Evolutionary conservation across 2,888 invertebrate genomes (phyloP), one percentile per base, ranked within the genome.

Genomic region (Portevinia maculata): DNA sequence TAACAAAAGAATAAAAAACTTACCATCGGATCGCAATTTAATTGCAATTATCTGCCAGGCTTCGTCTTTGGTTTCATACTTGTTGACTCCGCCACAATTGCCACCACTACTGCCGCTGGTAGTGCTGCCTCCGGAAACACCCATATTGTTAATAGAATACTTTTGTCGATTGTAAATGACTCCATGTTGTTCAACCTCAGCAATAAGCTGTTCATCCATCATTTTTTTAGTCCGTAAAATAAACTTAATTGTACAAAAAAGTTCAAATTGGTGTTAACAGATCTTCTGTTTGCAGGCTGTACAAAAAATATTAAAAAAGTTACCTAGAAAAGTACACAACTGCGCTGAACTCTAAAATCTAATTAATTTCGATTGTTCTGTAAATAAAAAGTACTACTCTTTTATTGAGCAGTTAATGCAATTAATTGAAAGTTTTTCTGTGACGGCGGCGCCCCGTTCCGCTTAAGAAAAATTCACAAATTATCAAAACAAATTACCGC

Each of bases 81-180:
- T 90, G 32, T 87, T 89, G 9, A 87, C 87, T 50, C 86, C 86
- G 39, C 84, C 55, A 46, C 86, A 85, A 39, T 17, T 44, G 7
- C 70, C 48, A 24, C 37, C 48, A 39, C 87, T 48, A 57, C 15
- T 28, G 15, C 78, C 69, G 7, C 50, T 65, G 6, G 79, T 81
- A 24, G 21, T 53, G 32, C 84, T 79, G 62, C 85, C 86, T 30
- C 70, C 75, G 24, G 79, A 41, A 28, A 76, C 81, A 34, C 83
- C 71, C 69, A 86, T 86, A 60, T 87, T 89, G 79, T 89, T 90
- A 15, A 90, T 84, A 70, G 89, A 90, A 85, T 90, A 90, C 79
- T 91, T 91, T 74, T 91, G 91, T 7, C 91, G 86, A 86, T 91
- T 91, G 75, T 87, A 91, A 15, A 91, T 91, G 24, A 91, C 90